Evolutionary conservation across 2,888 invertebrate species (phyloP).

Genomic region (Melanchra persicariae): DNA sequence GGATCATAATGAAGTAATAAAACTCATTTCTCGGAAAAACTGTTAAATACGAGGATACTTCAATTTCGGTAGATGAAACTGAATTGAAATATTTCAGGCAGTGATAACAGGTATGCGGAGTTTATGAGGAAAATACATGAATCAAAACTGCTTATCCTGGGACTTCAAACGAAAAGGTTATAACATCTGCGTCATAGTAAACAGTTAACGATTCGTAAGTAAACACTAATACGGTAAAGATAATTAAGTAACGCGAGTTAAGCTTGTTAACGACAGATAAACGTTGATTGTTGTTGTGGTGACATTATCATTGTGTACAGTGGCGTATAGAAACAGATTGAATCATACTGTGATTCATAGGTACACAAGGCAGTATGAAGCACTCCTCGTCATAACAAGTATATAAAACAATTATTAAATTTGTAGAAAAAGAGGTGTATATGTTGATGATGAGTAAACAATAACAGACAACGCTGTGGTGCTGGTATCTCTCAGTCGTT

Average conservation of each 20-base stretch:
- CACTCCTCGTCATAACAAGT: background rate
- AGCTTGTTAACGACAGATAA: slow-evolving; percentile 48
- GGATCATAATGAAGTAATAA: slow-evolving; percentile 37
- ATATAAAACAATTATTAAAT: slow-evolving; percentile 10
- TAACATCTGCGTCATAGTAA: slow-evolving; percentile 37
- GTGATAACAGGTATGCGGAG: no score
- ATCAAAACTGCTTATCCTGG: slow-evolving; percentile 6
- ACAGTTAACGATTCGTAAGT: slow-evolving; percentile 41
- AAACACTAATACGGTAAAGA: slow-evolving; percentile 44
- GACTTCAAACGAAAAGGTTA: slow-evolving; percentile 29
- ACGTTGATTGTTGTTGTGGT: slow-evolving; percentile 35
- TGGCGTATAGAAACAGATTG: slow-evolving; percentile 6
- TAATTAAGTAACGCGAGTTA: slow-evolving; percentile 53
- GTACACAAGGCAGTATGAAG: slow-evolving; percentile 6
- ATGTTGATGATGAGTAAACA: slow-evolving; percentile 30
- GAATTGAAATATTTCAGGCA: slow-evolving; percentile 8
- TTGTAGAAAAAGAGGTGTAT: slow-evolving; percentile 28
- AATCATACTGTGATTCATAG: slow-evolving; percentile 40
- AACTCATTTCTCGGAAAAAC: slow-evolving; percentile 21
- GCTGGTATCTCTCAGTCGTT: slow-evolving; percentile 34
- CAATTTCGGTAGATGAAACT: background rate
- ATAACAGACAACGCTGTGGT: slow-evolving; percentile 21
- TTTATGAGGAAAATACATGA: background rate
- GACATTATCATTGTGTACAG: slow-evolving; percentile 41
- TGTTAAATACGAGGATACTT: background rate